phyloP scores from a whole-genome alignment of 2,888 invertebrate genomes.

The Luperina nickerlii region DNA sequence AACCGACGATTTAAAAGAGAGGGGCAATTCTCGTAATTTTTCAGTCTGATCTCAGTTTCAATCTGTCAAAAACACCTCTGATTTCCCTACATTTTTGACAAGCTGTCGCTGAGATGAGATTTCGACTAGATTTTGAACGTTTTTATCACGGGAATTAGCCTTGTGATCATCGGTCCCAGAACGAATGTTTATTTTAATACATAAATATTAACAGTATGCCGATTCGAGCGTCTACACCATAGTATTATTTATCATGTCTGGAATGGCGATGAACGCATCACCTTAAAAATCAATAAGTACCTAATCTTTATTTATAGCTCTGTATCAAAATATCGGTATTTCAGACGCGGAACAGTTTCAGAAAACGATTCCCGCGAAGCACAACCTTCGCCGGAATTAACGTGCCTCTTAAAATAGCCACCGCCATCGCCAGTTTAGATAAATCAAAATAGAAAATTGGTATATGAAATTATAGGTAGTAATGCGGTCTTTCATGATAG shows the following conservation, averaged over 20 bases:
- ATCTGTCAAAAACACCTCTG: too few species aligned
- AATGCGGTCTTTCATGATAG: conserved; percentile 16
- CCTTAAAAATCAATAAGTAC: conserved; percentile 27
- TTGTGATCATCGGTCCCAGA: neutral
- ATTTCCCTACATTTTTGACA: too few species aligned
- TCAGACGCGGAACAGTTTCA: conserved; percentile 17
- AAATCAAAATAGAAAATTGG: conserved; percentile 59
- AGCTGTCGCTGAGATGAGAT: too few species aligned
- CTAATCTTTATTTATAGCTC: conserved; percentile 44
- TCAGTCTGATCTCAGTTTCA: too few species aligned
- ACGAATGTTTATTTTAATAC: neutral
- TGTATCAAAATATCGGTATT: conserved; percentile 39
- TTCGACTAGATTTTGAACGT: too few species aligned
- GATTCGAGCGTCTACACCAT: neutral
- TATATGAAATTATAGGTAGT: conserved; percentile 43
- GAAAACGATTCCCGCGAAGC: conserved; percentile 29
- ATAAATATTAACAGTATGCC: neutral
- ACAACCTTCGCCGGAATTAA: conserved; percentile 44
- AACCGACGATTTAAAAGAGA: too few species aligned
- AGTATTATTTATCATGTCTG: conserved; percentile 9
- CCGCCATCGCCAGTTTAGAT: conserved; percentile 44
- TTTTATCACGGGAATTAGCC: too few species aligned
- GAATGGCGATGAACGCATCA: conserved; percentile 35
- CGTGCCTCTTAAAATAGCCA: conserved; percentile 55
- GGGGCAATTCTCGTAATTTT: too few species aligned